Evolutionary conservation across 2,888 invertebrate species (phyloP).

Genomic region (Microctonus hyperodae): DNA sequence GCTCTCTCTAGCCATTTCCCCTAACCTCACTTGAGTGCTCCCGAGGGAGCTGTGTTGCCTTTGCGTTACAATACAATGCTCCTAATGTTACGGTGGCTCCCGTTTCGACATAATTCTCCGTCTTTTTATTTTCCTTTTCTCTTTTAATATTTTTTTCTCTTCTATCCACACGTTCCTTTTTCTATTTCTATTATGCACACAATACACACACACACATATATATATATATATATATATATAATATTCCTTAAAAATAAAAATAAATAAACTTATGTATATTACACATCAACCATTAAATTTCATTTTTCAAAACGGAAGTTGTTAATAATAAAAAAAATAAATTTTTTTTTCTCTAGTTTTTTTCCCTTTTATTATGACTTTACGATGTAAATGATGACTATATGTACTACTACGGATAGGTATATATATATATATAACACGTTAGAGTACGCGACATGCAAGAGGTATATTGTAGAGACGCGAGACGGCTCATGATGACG

Average conservation of each 20-base stretch:
- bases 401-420: too few species aligned
- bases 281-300: too few species aligned
- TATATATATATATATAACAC: background rate
- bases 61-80: constrained; percentile 61
- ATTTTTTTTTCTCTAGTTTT: background rate
- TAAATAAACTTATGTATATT: background rate
- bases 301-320: background rate
- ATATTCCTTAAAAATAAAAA: background rate
- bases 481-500: constrained; percentile 56
- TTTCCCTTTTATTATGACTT: background rate
- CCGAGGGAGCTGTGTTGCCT: constrained; percentile 56
- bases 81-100: constrained; percentile 63
- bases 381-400: constrained; percentile 57
- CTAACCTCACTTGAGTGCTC: constrained; percentile 39
- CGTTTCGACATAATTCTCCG: constrained; percentile 62
- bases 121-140: constrained; percentile 33
- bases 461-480: constrained; percentile 50
- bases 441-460: constrained; percentile 42
- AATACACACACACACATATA: too few species aligned
- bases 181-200: too few species aligned
- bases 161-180: background rate
- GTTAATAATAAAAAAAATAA: background rate
- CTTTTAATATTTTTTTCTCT: constrained; percentile 7
- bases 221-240: too few species aligned
- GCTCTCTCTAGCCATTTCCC: constrained; percentile 20